Evolutionary conservation across 1,140 invertebrate species (phyloP), one percentile per base, ranked within the genome.

Genomic region (Planococcus citri): DNA sequence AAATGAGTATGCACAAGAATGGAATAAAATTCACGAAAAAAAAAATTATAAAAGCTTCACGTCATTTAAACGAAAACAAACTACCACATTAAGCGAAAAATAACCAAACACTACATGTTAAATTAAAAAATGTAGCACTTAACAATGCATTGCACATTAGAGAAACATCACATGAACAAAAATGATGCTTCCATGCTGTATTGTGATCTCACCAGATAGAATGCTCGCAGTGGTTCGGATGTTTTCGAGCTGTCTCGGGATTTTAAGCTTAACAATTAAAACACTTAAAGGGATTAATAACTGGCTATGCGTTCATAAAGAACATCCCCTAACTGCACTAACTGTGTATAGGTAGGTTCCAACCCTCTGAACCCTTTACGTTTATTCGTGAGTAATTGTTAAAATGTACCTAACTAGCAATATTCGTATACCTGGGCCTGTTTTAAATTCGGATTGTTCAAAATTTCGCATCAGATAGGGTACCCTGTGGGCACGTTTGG

Each of bases 81-180:
- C n/a, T n/a, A n/a, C n/a, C n/a, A n/a, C 41, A 51, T 9, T 9
- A 51, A 51, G 14, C 33, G 33, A 51, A 51, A 51, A 51, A 51
- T 6, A 51, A 51, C 10, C 17, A 51, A 37, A 9, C 4, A n/a
- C 41, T 4, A 20, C 41, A 51, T 20, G 17, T 6, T 17, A 51
- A 51, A n/a, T n/a, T n/a, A n/a, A 10, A 64, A 24, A 64, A 25
- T 24, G 60, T 9, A 64, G 3, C 60, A 64, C 60, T 9, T 51
- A 4, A 20, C n/a, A 51, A 17, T 51, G 41, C n/a, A 2, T 20
- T 4, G 6, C 17, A 17, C 60, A 25, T 64, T 24, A 25, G 14
- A 25, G 60, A 64, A 51, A 64, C 60, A 27, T 64, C 60, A 64
- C 60, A 64, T 64, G 60, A 17, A 64, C 25, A 27, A 64, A 64